Percentiles rank a stretch among this genome's conserved stretches.
Conservation (phyloP, 2,113 vertebrate genomes). For the Planiliza haematocheilus region DNA sequence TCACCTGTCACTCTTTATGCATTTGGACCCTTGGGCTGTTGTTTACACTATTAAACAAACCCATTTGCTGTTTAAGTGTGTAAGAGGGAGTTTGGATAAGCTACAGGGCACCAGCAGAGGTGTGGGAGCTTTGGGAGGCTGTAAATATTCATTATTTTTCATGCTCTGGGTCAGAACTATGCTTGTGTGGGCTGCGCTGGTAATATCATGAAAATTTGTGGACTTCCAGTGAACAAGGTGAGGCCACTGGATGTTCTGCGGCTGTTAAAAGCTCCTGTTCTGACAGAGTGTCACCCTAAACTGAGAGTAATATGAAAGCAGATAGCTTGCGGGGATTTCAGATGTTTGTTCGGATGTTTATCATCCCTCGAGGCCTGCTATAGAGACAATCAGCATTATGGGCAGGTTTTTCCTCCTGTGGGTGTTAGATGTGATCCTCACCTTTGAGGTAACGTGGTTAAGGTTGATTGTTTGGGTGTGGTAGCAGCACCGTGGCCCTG, state of each 20-base stretch:
- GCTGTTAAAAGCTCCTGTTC: neutral
- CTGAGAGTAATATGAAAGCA: slow-evolving; percentile 10
- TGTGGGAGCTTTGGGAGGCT: slow-evolving; percentile 64
- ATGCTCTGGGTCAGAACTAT: slow-evolving; percentile 56
- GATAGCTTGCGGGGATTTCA: neutral
- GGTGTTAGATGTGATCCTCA: slow-evolving; percentile 26
- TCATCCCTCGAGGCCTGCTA: neutral
- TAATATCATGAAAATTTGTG: slow-evolving; percentile 45
- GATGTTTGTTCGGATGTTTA: slow-evolving; percentile 9
- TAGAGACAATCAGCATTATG: neutral
- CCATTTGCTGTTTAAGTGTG: slow-evolving; percentile 58
- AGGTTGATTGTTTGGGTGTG: slow-evolving; percentile 31
- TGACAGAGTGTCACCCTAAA: slow-evolving; percentile 1
- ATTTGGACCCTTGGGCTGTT: slow-evolving; percentile 55
- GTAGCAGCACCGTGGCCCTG: slow-evolving; percentile 10
- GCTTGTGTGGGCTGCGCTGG: slow-evolving; percentile 58
- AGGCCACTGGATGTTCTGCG: slow-evolving; percentile 21
- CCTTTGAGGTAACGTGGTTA: slow-evolving; percentile 34
- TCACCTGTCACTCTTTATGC: slow-evolving; percentile 16
- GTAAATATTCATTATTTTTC: slow-evolving; percentile 65
- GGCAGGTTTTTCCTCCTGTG: neutral
- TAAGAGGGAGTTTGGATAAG: slow-evolving; percentile 47
- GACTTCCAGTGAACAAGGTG: slow-evolving; percentile 40
- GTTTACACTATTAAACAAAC: slow-evolving; percentile 54
- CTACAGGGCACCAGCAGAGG: slow-evolving; percentile 62